Evolutionary conservation across 2,797 vertebrate genomes (phyloP), one percentile per base, ranked within the genome.

Genomic region (Neoniphon sammara): DNA sequence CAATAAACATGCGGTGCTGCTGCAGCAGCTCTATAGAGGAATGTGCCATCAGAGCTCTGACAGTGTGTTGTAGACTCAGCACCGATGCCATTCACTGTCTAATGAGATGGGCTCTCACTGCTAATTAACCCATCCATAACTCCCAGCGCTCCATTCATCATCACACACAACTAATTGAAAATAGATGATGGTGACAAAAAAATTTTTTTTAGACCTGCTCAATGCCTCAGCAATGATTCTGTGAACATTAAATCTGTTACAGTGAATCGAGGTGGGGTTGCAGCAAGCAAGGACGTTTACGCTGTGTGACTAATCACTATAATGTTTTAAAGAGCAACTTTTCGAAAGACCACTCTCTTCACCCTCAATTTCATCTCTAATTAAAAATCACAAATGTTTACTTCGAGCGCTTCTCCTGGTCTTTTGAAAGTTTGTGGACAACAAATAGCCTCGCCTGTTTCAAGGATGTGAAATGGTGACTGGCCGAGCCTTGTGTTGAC

Each of bases 41-140:
- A 89, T 87, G 84, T 89, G 85, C 82, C 88, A 86, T 88, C 85
- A 81, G 79, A 69, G 80, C 84, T 88, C 80, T 76, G 85, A 81
- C 83, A 78, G 80, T 68, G 64, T 77, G 80, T 78, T 83, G 82
- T 80, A 66, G 69, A 88, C 79, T 87, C 86, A 84, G 86, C 84
- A 78, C 70, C 64, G 71, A 63, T 83, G 80, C 77, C 82, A 69
- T 79, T 87, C 86, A 87, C 80, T 71, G 87, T 91, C 93, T 94
- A 93, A 94, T 94, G 90, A 93, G 92, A 93, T 85, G 90, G 90
- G 91, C 89, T 82, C 88, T 92, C 81, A 70, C 78, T 89, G 89
- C 90, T 93, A 94, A 94, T 94, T 88, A 94, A 94, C 83, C 77
- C 87, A 83, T 93, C 91, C 89, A 86, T 91, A 92, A 92, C 90